phyloP scores from a whole-genome alignment of 1,140 invertebrate genomes.

The Lasioglossum albipes region DNA sequence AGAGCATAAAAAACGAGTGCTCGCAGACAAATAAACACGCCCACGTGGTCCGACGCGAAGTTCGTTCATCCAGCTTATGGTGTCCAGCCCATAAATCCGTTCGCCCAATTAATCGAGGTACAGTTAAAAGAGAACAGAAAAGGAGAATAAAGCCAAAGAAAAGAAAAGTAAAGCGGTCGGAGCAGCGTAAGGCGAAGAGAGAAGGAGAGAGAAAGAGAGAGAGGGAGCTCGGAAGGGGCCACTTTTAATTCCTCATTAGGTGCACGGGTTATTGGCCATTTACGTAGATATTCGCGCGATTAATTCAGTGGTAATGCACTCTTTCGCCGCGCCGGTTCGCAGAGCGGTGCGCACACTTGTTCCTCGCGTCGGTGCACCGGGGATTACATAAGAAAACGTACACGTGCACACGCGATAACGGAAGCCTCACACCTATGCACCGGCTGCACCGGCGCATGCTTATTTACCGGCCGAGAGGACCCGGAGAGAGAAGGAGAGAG shows the following conservation, averaged over 20 bases:
- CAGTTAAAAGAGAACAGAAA: background rate
- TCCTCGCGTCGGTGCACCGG: slow-evolving; percentile 27
- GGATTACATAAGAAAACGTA: slow-evolving; percentile 46
- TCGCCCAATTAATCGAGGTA: slow-evolving; percentile 3
- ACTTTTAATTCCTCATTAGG: slow-evolving; percentile 39
- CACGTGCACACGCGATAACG: slow-evolving; percentile 62
- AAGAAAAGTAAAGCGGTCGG: background rate
- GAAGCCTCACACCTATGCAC: slow-evolving; percentile 68
- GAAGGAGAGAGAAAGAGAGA: too few relatives aligned
- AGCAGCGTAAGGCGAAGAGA: background rate
- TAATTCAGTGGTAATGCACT: slow-evolving; percentile 38
- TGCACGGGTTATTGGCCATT: slow-evolving; percentile 43
- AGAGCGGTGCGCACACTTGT: background rate
- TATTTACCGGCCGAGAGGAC: slow-evolving; percentile 69
- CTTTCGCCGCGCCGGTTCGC: slow-evolving; percentile 8
- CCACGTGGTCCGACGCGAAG: slow-evolving; percentile 9
- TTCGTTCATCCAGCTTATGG: background rate
- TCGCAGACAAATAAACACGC: background rate
- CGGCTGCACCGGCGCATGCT: slow-evolving; percentile 64
- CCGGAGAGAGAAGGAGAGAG: slow-evolving; percentile 4
- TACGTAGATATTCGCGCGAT: slow-evolving; percentile 40
- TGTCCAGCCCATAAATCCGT: slow-evolving; percentile 15
- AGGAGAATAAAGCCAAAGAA: background rate
- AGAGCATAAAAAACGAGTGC: background rate
- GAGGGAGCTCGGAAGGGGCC: background rate